Base-by-base conservation (phyloP, 2,888 invertebrate species). In the Prosopocoilus inquinatus region DNA sequence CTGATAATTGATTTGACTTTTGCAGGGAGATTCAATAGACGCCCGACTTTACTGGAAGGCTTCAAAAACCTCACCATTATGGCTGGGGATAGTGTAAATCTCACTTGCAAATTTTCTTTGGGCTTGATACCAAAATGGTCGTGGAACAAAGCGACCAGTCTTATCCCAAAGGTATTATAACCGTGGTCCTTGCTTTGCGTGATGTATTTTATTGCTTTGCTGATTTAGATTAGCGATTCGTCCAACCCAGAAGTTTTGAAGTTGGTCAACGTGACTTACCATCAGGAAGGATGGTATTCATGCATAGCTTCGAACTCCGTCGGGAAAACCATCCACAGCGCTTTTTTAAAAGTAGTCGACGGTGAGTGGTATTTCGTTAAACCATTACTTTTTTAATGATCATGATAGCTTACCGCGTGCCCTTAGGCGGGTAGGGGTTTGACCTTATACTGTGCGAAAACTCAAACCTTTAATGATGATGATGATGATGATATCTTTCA, bases 271-370 rank as follows among this genome's bases (percentile, higher is more conserved):
- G 93, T 96, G 0, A 93, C 94, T 0, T 82, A 87, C 62, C 87
- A 89, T 16, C 89, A 96, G 68, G 93, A 94, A 74, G 98, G 97
- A 3, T 94, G 94, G 91, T 98, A 98, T 72, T 91, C 94, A 0
- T 99, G 98, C 74, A 83, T 96, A 0, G 96, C 94, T 1, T 86
- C 90, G 35, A 98, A 97, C 73, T 85, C 87, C 39, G 79, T 96
- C 41, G 97, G 97, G 0, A 85, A 84, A 58, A 85, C 90, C 0
- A 82, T 84, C 2, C 89, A 89, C 49, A 87, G 85, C 65, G 95
- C 93, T 44, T 96, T 91, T 74, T 80, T 96, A 15, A 83, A 84
- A 48, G 94, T 96, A 16, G 82, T 93, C 15, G 88, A 90, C 71
- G 84, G 89, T 88, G 73, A 75, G 69, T 8, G n/a, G n/a, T n/a